These are phyloP conservation scores for Chlorodrepanis virens DNA, from an alignment of 2,113 vertebrate species.

Conservation along the genomic window DNA sequence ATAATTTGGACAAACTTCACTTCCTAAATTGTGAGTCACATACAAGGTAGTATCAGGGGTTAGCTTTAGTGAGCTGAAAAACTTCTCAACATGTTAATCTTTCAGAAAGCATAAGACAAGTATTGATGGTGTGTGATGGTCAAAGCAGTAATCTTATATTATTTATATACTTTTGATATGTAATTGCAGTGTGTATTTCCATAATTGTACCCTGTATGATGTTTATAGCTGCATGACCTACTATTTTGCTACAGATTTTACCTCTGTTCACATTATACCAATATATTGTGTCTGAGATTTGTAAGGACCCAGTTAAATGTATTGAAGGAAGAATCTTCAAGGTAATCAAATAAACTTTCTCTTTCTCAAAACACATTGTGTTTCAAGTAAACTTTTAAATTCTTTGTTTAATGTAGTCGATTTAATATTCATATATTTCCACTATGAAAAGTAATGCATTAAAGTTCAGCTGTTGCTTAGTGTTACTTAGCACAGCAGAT, in stretches of 20 bases:
- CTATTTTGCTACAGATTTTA: slow-evolving; percentile 76
- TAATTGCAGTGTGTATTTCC: neutral
- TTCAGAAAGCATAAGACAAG: neutral
- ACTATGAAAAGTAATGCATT: neutral
- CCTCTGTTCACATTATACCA: slow-evolving; percentile 86
- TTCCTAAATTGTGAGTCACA: neutral
- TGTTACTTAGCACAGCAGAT: neutral
- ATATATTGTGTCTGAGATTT: slow-evolving; percentile 82
- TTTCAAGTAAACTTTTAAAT: neutral
- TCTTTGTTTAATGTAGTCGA: neutral
- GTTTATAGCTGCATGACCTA: neutral
- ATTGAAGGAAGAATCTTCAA: slow-evolving; percentile 86
- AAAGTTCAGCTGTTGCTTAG: neutral
- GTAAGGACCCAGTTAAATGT: slow-evolving; percentile 79
- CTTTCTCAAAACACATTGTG: neutral
- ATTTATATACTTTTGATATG: neutral
- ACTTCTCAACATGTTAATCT: neutral
- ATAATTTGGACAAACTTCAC: neutral
- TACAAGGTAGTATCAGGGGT: neutral
- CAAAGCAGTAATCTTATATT: neutral
- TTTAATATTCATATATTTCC: neutral
- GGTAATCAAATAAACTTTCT: slow-evolving; percentile 71
- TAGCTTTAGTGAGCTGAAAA: neutral
- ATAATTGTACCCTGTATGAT: neutral
- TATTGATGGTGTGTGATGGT: neutral